Evolutionary conservation across 1,140 invertebrate species (phyloP), one percentile per base, ranked within the genome.

Genomic region (Carposina sasakii): DNA sequence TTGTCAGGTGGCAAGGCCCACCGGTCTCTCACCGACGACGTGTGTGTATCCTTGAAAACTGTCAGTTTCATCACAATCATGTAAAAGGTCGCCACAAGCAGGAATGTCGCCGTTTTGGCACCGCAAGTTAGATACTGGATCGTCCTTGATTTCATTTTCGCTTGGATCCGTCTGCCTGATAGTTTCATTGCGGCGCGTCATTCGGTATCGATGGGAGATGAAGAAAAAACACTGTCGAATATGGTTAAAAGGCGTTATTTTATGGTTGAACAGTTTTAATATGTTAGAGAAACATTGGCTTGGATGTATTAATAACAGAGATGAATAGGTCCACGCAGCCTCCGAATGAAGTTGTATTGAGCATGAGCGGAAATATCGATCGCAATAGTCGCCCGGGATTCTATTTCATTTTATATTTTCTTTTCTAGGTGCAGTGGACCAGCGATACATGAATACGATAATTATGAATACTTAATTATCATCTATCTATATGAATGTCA

Each of bases 21-120:
- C 28, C 79, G 73, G 59, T 71, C 73, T 42, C 59, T 48, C 1
- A 54, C 59, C 26, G 65, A 52, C 0, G 62, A 52, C 26, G 48
- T 71, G 42, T 33, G 47, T 37, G 51, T 70, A 62, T 61, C 71
- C 52, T 84, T 86, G 69, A 85, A 82, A 50, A 86, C 66, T 0
- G 82, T 85, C 73, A 85, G 68, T 60, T 77, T 86, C 82, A 86
- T 84, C n/a, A 85, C 81, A 17, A 83, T 49, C 59, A 85, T 65
- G 46, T 85, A 86, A 4, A 85, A 54, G 2, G 79, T 68, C 21
- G 77, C 82, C 84, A 82, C 85, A 60, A 86, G 76, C 34, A 86
- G 40, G 49, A 86, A 85, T 9, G 84, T 82, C 2, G 58, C 54
- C 10, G 81, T 84, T 58, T 86, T 86, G 28, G 75, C 84, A 33